Evolutionary conservation across 1,140 invertebrate species (phyloP), one percentile per base, ranked within the genome.

Genomic region (Holcopasites calliopsidis): DNA sequence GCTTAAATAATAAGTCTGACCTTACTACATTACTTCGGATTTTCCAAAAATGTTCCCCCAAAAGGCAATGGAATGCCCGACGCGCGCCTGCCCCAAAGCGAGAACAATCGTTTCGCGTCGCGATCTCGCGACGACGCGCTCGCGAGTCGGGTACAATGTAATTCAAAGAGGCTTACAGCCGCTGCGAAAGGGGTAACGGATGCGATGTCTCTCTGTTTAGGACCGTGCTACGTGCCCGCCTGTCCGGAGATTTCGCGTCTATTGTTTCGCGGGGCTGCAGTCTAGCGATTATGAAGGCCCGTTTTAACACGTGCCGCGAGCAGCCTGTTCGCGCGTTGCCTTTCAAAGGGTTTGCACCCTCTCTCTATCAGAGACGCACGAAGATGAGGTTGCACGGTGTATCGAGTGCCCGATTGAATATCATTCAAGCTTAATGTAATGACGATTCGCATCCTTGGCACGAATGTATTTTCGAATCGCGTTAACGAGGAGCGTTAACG

Each of bases 231-330:
- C 28, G n/a, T 18, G 44, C n/a, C n/a, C n/a, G n/a, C n/a, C 64
- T 16, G n/a, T 16, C 16, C n/a, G 16, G 4, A 54, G 49, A 52
- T 38, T 5, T 18, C 18, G 21, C 35, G 33, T 66, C 23, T 18
- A 28, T 66, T 66, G 64, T 66, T 66, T 21, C 16, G n/a, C 33
- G 16, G 3, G 38, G 62, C 31, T 52, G 47, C 62, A 66, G 47
- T n/a, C 62, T 66, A 18, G 57, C 33, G 47, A 66, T 66, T 66
- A 66, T 23, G 47, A 38, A 23, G 62, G 47, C 31, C 8, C 62
- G 23, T 33, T 66, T 66, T 38, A 66, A 52, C 47, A 52, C 62
- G 23, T 26, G 47, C 28, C 42, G 1, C 7, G 33, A 38, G 13
- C 31, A 38, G 13, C n/a, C 6, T 8, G 33, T 52, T 52, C 47